A percentile compares a stretch with the other conserved stretches of the same genome.
Conservation (phyloP, 2,797 vertebrate species). For the Dendrocincla fuliginosa region DNA sequence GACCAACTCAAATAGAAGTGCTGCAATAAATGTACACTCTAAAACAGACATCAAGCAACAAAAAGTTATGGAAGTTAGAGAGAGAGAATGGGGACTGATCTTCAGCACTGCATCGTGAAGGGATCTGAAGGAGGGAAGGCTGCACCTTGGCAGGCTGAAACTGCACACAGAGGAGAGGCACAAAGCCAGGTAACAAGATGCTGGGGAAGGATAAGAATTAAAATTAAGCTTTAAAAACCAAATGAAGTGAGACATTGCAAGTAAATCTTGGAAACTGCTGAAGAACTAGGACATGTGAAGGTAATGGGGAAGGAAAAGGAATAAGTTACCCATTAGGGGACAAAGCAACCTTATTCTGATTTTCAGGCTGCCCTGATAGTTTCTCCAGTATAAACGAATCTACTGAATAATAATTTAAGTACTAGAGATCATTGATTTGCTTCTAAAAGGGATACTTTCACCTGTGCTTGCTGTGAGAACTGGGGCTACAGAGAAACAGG, state of each 20-base stretch:
- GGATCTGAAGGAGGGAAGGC: not conserved
- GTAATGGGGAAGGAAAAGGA: not conserved
- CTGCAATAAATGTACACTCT: not conserved
- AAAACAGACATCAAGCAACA: not conserved
- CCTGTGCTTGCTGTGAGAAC: not conserved
- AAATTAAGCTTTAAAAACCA: not conserved
- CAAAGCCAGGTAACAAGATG: not conserved
- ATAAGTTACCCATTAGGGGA: not conserved
- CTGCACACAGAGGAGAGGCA: not conserved
- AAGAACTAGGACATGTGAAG: not conserved
- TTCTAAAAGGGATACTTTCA: not conserved
- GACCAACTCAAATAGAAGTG: not conserved
- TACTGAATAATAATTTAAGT: not conserved
- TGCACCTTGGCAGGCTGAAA: not conserved
- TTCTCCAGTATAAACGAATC: not conserved
- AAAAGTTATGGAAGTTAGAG: not conserved
- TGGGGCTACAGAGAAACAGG: not conserved
- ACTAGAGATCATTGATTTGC: not conserved
- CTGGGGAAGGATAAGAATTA: not conserved
- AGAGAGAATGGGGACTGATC: not conserved
- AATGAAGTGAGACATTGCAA: not conserved
- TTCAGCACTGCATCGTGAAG: not conserved
- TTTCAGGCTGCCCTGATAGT: not conserved
- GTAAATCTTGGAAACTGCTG: not conserved
- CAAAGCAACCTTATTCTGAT: not conserved